phyloP scores from a whole-genome alignment of 2,797 vertebrate genomes.

The Ceryle rudis region DNA sequence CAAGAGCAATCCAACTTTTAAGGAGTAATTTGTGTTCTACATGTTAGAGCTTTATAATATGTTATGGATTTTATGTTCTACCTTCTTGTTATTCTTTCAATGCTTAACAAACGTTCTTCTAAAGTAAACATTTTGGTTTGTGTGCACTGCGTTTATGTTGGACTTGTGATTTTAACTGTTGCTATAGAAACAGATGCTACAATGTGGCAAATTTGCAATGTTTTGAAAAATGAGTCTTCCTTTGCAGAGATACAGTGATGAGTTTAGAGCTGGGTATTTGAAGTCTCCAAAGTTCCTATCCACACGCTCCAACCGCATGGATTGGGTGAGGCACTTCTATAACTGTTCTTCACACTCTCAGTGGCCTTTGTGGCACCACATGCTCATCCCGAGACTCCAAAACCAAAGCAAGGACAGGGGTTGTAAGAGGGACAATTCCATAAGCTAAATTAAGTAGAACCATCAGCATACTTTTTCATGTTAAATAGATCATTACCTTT shows the following conservation, averaged over 20 bases:
- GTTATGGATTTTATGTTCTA: not conserved
- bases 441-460: not conserved
- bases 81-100: not conserved
- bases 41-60: not conserved
- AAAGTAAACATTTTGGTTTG: constrained; percentile 21
- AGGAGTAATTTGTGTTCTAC: not conserved
- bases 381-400: not conserved
- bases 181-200: constrained; percentile 13
- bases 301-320: not conserved
- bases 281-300: not conserved
- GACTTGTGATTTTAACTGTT: not conserved
- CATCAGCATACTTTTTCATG: not conserved
- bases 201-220: not conserved
- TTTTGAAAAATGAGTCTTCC: not conserved
- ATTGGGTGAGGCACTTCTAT: not conserved
- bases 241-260: not conserved
- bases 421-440: not conserved
- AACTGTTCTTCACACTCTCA: not conserved
- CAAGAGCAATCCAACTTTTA: not conserved
- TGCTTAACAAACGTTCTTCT: not conserved
- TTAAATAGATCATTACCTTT: not conserved
- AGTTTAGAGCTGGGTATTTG: not conserved
- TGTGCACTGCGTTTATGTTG: not conserved
- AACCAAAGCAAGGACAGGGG: not conserved
- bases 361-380: not conserved